phyloP scores from a whole-genome alignment of 2,797 vertebrate species.

The Xenopus petersii region DNA sequence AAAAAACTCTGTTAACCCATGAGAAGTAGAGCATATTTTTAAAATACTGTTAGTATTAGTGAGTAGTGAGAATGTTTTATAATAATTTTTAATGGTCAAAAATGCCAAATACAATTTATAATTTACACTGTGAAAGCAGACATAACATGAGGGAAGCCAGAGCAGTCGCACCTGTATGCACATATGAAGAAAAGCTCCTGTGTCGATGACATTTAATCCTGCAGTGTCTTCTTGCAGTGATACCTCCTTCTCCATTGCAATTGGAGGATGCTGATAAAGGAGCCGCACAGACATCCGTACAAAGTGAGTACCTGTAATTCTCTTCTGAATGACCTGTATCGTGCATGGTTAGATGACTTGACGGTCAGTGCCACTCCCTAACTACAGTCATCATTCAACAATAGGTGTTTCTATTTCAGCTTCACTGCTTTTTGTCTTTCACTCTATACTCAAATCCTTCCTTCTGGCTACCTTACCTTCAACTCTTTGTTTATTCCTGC shows the following conservation, averaged over 20 bases:
- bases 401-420: neutral
- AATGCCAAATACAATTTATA: too few relatives aligned
- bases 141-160: neutral
- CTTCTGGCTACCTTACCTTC: too few relatives aligned
- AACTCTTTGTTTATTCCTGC: too few relatives aligned
- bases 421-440: too few relatives aligned
- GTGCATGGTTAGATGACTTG: neutral
- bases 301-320: neutral
- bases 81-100: too few relatives aligned
- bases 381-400: neutral
- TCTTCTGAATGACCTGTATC: neutral
- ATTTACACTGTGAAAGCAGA: too few relatives aligned
- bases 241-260: neutral
- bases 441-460: too few relatives aligned
- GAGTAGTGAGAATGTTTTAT: too few relatives aligned
- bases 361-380: neutral
- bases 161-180: neutral
- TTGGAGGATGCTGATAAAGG: constrained; percentile 30
- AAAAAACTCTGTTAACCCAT: too few relatives aligned
- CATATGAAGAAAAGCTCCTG: neutral
- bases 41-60: too few relatives aligned
- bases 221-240: constrained; percentile 41
- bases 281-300: neutral
- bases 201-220: constrained; percentile 23
- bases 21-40: too few relatives aligned